phyloP scores from a whole-genome alignment of 2,113 vertebrate genomes.

The Oryzias woworae region DNA sequence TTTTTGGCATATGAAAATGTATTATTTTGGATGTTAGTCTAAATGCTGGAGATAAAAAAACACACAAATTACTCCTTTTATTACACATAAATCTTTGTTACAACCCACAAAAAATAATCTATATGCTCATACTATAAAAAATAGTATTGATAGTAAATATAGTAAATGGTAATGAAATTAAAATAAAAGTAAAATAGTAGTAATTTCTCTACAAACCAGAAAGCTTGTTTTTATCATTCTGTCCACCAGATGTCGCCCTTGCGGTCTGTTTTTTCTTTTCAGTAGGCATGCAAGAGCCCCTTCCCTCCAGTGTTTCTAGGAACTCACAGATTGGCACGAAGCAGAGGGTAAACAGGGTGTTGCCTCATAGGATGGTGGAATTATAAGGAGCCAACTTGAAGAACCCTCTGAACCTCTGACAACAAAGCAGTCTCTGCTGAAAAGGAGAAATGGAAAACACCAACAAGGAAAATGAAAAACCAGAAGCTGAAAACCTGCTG shows the following conservation, averaged over 20 bases:
- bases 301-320: slow-evolving; percentile 29
- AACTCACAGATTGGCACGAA: slow-evolving; percentile 20
- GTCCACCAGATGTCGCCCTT: slow-evolving; percentile 42
- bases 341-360: slow-evolving; percentile 29
- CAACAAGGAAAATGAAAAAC: too few relatives aligned
- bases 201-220: background rate
- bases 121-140: too few relatives aligned
- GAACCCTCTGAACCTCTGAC: background rate
- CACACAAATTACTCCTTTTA: too few relatives aligned
- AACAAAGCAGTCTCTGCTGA: background rate
- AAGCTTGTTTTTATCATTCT: background rate
- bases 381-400: background rate
- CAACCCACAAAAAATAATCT: too few relatives aligned
- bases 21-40: too few relatives aligned
- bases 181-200: too few relatives aligned
- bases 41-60: too few relatives aligned
- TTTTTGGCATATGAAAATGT: too few relatives aligned
- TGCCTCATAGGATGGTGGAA: background rate
- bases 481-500: too few relatives aligned
- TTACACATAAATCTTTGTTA: too few relatives aligned
- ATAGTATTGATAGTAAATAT: too few relatives aligned
- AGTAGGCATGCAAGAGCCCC: slow-evolving; percentile 7
- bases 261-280: background rate
- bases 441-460: background rate
- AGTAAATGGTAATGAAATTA: too few relatives aligned